A percentile compares a stretch with the other conserved stretches of the same genome.
Conservation (phyloP, 2,797 vertebrate genomes). For the Rhabdophis nuchalis region DNA sequence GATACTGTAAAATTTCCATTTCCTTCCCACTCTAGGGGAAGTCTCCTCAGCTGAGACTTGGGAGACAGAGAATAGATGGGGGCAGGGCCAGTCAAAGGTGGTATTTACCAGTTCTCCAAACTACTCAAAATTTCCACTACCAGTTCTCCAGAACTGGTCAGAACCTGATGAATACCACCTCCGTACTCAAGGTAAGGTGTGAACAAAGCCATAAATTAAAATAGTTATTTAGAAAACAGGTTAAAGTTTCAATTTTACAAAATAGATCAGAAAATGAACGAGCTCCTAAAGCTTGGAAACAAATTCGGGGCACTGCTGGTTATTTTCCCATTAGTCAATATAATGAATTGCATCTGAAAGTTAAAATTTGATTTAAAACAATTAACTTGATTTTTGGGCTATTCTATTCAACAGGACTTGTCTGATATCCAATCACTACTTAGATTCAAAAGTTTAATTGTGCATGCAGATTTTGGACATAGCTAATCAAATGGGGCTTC, state of each 20-base stretch:
- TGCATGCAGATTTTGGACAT: background rate
- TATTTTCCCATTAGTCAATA: background rate
- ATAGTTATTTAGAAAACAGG: background rate
- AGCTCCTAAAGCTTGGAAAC: background rate
- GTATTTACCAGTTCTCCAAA: too few species aligned
- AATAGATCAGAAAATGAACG: background rate
- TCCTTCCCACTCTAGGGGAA: too few species aligned
- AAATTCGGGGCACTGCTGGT: background rate
- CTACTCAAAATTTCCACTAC: too few species aligned
- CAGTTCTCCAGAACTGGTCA: too few species aligned
- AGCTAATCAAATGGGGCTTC: conserved; percentile 5
- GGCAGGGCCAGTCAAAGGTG: too few species aligned
- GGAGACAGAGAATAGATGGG: too few species aligned
- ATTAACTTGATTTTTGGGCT: background rate
- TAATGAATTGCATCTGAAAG: background rate
- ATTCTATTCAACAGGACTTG: background rate
- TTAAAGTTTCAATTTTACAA: background rate
- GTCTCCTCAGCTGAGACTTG: too few species aligned
- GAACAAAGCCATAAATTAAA: background rate
- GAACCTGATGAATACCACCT: too few species aligned
- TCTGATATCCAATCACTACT: background rate
- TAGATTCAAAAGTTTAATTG: conserved; percentile 6
- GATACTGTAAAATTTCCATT: too few species aligned
- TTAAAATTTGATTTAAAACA: background rate
- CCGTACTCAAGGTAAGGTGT: background rate